These are phyloP conservation scores for Streptopelia turtur DNA, from an alignment of 2,797 vertebrate genomes.

Conservation along the genomic window DNA sequence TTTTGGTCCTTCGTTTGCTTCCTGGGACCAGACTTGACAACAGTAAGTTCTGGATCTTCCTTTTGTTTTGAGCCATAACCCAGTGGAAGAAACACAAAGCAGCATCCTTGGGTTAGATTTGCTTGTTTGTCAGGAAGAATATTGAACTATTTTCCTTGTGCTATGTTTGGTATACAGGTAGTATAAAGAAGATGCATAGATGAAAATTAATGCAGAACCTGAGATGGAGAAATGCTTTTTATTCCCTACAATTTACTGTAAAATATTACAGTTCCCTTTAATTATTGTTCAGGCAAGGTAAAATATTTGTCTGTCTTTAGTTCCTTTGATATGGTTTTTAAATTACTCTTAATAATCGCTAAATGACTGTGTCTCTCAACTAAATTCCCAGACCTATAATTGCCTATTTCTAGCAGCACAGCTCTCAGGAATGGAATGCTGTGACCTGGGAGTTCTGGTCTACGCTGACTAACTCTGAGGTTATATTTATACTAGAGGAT, in stretches of 20 bases:
- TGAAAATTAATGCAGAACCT: background rate
- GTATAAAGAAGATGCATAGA: background rate
- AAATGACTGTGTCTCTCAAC: background rate
- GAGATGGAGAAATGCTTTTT: background rate
- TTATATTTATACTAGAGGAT: background rate
- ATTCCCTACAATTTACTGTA: background rate
- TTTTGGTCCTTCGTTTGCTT: background rate
- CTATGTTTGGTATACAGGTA: background rate
- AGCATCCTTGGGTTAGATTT: background rate
- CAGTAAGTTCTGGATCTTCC: background rate
- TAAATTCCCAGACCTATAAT: background rate
- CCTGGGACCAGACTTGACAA: background rate
- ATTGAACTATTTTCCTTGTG: background rate
- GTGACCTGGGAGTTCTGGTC: background rate
- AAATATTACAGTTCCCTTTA: background rate
- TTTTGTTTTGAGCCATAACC: background rate
- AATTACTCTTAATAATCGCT: background rate
- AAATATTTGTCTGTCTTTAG: background rate
- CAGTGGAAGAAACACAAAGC: background rate
- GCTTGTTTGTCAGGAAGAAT: background rate
- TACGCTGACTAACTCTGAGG: background rate
- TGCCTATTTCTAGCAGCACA: background rate
- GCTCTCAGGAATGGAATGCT: background rate
- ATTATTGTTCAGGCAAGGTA: background rate
- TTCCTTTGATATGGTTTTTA: background rate